Evolutionary conservation across 2,888 invertebrate genomes (phyloP), one percentile per base, ranked within the genome.

Genomic region (Limnephilus lunatus): DNA sequence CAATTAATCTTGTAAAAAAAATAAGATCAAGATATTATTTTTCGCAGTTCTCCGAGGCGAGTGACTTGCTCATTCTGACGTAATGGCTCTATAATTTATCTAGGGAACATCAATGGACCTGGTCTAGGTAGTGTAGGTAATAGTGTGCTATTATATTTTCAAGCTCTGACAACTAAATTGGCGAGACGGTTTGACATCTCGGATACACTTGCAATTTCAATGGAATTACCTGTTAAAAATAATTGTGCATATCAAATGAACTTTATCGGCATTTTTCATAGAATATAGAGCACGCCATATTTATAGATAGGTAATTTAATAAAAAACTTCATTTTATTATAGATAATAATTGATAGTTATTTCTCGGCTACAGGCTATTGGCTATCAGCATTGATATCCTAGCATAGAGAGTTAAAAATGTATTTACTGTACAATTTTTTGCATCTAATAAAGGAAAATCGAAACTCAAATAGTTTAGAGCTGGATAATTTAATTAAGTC

Each of bases 121-220:
- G 7, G 44, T 14, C 35, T 35, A 35, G 9, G 31, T 32, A 32
- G 35, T 32, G 15, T 31, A 35, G 5, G 25, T 35, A 14, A n/a
- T 44, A 30, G 44, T 9, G 14, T 86, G 44, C 44, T 30, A 48
- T 86, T 86, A 86, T 86, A 15, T 30, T 86, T 86, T 86, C 86
- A 48, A n/a, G 12, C 12, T 30, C 11, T n/a, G 86, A 86, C 86
- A 86, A 86, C n/a, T 44, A 86, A 86, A 86, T 86, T 86, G 86
- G 39, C 44, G 44, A 44, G 48, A 44, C 30, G 11, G n/a, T 19
- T 32, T 83, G 83, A 31, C 35, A 83, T 83, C 83, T 35, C 25
- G 32, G 32, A n/a, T 83, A 35, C 83, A 35, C 83, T 35, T 83
- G 83, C 35, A 68, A 68, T 25, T 25, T 68, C 68, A 68, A 25